These are phyloP conservation scores for Acronicta alni DNA, from an alignment of 2,888 invertebrate genomes.

Conservation along the genomic window DNA sequence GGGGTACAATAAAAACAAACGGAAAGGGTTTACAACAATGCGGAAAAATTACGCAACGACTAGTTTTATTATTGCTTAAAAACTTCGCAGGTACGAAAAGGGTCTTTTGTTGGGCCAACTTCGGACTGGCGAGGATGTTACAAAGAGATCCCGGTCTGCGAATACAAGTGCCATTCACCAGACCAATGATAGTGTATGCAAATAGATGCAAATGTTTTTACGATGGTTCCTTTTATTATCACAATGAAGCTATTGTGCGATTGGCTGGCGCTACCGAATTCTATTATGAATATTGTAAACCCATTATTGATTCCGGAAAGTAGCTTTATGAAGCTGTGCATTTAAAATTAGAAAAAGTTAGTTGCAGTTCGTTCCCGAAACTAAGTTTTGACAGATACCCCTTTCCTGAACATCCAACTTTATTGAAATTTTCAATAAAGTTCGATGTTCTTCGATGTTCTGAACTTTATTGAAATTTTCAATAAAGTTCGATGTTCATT, in stretches of 20 bases:
- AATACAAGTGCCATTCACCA: slow-evolving; percentile 74
- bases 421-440: no score
- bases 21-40: slow-evolving; percentile 88
- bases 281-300: slow-evolving; percentile 75
- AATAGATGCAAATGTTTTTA: slow-evolving; percentile 82
- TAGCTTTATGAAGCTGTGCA: slow-evolving; percentile 4
- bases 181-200: slow-evolving; percentile 80
- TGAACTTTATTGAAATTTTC: no score
- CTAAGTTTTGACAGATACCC: no score
- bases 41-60: slow-evolving; percentile 87
- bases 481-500: no score
- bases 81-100: slow-evolving; percentile 85
- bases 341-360: slow-evolving; percentile 5
- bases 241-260: slow-evolving; percentile 70
- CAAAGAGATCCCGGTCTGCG: slow-evolving; percentile 62
- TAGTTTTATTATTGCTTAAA: slow-evolving; percentile 78
- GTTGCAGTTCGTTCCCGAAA: no score
- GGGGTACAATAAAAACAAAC: slow-evolving; percentile 86
- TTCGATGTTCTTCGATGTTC: no score
- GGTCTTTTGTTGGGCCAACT: slow-evolving; percentile 66
- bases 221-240: slow-evolving; percentile 64
- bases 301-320: slow-evolving; percentile 62
- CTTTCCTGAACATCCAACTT: no score
- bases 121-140: slow-evolving; percentile 52
- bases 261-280: slow-evolving; percentile 74